Evolutionary conservation across 1,140 invertebrate species (phyloP), one percentile per base, ranked within the genome.

Genomic region (Aphaenogaster rudis): DNA sequence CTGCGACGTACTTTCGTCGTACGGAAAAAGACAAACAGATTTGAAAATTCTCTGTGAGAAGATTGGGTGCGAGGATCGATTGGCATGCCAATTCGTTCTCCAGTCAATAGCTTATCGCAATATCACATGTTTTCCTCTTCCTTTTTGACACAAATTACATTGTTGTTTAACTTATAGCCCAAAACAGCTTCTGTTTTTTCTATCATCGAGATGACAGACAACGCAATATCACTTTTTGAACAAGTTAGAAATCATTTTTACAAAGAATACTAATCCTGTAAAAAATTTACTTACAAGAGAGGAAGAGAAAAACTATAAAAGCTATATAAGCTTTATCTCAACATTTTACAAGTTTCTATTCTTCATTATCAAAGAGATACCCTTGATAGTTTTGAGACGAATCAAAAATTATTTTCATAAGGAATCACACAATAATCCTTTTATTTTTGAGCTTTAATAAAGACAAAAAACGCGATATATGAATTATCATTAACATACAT

Each of bases 21-120:
- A 77, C 21, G 67, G 72, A 59, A 91, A 91, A 71, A 84, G 64
- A 90, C 61, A 78, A 87, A 90, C 78, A 79, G 78, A 87, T 82
- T 82, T 72, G 36, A 54, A 77, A 84, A 89, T 33, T 48, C 13
- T 36, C 33, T 81, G 64, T 54, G 42, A 63, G 69, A 82, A 63
- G 69, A 82, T 82, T 72, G 8, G 9, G 13, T 52, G 54, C 54
- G 87, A 74, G 82, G 61, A 69, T 63, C 76, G 88, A 90, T 86
- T 63, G 88, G 57, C 59, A 28, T 78, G 72, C 45, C 88, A 72
- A 86, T 90, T 81, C 71, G 64, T 84, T 84, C 63, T 78, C 13
- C 77, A 54, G 36, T n/a, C 21, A 74, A 9, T 71, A 69, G 21
- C n/a, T 74, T 72, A 54, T 50, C 57, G 42, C 67, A 15, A 48